Base-by-base conservation (phyloP, 2,797 vertebrate genomes). In the Hydrolagus colliei region DNA sequence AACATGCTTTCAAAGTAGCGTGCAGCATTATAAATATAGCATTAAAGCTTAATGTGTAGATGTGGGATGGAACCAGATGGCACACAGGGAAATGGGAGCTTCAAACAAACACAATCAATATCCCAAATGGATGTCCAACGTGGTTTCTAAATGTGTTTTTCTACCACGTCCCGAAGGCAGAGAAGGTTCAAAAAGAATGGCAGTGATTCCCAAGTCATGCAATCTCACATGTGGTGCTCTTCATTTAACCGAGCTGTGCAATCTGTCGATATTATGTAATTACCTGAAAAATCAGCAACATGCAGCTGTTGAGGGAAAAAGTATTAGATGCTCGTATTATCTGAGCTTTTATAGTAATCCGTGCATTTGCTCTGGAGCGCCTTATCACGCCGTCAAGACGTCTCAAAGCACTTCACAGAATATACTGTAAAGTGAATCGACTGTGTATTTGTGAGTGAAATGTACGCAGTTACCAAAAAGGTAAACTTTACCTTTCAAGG, bases 401-500 rank as follows among this genome's bases (percentile, higher is more conserved):
- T 52, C 41, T 52, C 41, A 52, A 52, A 52, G 41, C 41, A 6
- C 41, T 52, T 52, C 41, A 52, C 41, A 3, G 41, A 52, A 52
- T 52, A 52, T 52, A 52, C 41, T 52, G 41, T 52, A 52, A 52
- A 52, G 41, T 52, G 41, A 61, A 75, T 20, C 59, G 8, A 86
- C 61, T 74, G 41, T 67, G 2, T 68, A 27, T 27, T 27, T 27
- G 27, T 27, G 27, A 27, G 27, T 27, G 27, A 27, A 27, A 86
- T 52, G 65, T 86, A 32, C 35, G 22, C 16, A 80, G 9, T 4
- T 12, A 20, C 6, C 10, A 7, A 8, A 77, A 59, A 86, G 41
- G 6, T 6, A 3, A 68, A 9, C 14, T 86, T 89, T 90, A 98
- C 98, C 96, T 93, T 96, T 97, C 77, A 98, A 92, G 89, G 95